Percentiles rank a stretch among this genome's conserved stretches.
Evolutionary conservation across 2,888 invertebrate species (phyloP).

Genomic region (Thelaira solivaga): DNA sequence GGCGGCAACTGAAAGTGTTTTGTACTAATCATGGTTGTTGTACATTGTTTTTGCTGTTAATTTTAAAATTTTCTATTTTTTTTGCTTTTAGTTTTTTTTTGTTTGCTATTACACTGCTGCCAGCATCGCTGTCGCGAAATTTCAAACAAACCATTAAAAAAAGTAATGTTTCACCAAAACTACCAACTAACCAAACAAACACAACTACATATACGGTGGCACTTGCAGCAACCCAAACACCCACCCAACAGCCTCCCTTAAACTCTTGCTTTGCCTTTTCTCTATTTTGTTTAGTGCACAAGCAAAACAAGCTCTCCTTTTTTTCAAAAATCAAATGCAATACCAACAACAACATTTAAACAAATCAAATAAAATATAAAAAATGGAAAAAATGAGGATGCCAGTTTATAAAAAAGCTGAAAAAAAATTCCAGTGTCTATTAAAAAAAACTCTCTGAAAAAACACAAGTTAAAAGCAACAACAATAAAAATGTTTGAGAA

Average conservation of each 20-base stretch:
- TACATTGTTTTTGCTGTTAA: slow-evolving; percentile 59
- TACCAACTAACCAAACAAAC: slow-evolving; percentile 55
- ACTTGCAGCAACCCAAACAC: slow-evolving; percentile 47
- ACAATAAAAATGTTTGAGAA: slow-evolving; percentile 31
- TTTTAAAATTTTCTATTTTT: slow-evolving; percentile 50
- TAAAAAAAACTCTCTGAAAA: slow-evolving; percentile 35
- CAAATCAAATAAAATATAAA: slow-evolving; percentile 17
- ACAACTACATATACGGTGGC: neutral
- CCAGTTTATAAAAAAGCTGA: slow-evolving; percentile 56
- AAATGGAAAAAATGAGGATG: slow-evolving; percentile 61
- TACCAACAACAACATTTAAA: slow-evolving; percentile 23
- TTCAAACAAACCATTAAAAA: slow-evolving; percentile 57
- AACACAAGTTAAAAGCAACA: slow-evolving; percentile 51
- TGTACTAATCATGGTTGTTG: slow-evolving; percentile 62
- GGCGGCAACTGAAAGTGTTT: slow-evolving; percentile 64
- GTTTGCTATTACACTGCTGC: slow-evolving; percentile 51
- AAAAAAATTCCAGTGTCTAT: slow-evolving; percentile 55
- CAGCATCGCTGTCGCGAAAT: slow-evolving; percentile 57
- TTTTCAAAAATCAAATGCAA: slow-evolving; percentile 28
- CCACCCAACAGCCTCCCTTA: slow-evolving; percentile 59
- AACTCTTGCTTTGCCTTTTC: slow-evolving; percentile 43
- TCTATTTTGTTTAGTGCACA: slow-evolving; percentile 23
- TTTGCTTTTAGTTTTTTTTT: too few relatives aligned
- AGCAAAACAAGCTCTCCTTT: slow-evolving; percentile 49
- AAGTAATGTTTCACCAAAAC: slow-evolving; percentile 59